These are phyloP conservation scores for Callopanchax toddi DNA, from an alignment of 2,113 vertebrate species.

Conservation along the genomic window DNA sequence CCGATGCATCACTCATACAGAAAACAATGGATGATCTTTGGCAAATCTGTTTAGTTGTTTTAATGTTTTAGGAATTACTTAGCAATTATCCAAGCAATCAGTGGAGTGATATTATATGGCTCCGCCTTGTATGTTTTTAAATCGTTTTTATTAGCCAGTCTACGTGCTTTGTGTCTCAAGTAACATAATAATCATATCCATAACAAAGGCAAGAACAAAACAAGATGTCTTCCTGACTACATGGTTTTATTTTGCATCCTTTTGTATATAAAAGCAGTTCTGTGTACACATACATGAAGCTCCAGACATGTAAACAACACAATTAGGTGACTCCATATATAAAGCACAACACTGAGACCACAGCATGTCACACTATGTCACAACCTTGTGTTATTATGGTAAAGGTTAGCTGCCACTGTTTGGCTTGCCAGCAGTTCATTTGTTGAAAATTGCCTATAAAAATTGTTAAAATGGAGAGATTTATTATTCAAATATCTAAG, in stretches of 20 bases:
- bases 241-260: no score
- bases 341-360: no score
- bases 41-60: neutral
- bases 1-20: slow-evolving; percentile 35
- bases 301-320: neutral
- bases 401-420: no score
- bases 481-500: no score
- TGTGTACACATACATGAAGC: neutral
- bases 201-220: neutral
- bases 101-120: no score
- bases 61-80: neutral
- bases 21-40: neutral
- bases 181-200: no score
- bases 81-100: neutral
- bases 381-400: no score
- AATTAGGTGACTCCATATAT: neutral
- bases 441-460: no score
- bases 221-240: neutral
- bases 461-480: no score
- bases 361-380: no score
- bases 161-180: neutral
- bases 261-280: neutral
- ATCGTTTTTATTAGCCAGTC: neutral
- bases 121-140: neutral
- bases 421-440: no score